Base-by-base conservation (phyloP, 2,797 vertebrate genomes). In the Acipenser ruthenus region DNA sequence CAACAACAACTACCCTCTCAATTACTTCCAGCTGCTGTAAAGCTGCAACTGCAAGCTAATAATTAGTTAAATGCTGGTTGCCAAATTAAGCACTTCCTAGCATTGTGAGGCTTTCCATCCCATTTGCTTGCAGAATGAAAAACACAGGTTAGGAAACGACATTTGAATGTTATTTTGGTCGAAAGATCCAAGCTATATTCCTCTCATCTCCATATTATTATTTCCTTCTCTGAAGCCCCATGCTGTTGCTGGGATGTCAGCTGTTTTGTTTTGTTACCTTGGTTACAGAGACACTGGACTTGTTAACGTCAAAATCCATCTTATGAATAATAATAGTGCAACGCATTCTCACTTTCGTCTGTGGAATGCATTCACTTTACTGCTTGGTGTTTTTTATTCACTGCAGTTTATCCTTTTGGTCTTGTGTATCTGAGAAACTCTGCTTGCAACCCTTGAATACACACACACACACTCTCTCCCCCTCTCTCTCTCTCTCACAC, bases 61-160 rank as follows among this genome's bases (percentile, higher is more conserved):
- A 48, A 12, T 37, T 49, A 18, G 65, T 49, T 58, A 13, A 47
- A 49, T 48, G 18, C 62, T 55, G 23, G 47, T 67, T 49, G 66
- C 65, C 70, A 63, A 67, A 73, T 15, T 18, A 52, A 67, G 51
- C 53, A 62, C 58, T 64, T 68, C 61, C 10, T 67, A 60, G 23
- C 23, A 37, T n/a, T 7, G 11, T 37, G 60, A 64, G 51, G 60
- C 15, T 18, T 50, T 56, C 63, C 50, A 37, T 55, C 50, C 60
- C 53, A 67, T 73, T 71, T 67, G 60, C 70, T 56, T 55, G 13
- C 68, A 68, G 3, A 49, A 59, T 64, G 62, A 69, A 66, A 71
- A 72, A 56, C 10, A 65, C 13, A 60, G 63, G 60, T 68, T 58
- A 51, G 50, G 11, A n/a, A 13, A 58, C 6, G 11, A 55, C 37